Percentiles rank a stretch among this genome's conserved stretches.
Conservation (phyloP, 1,140 invertebrate genomes). For the Hylyphantes graminicola region DNA sequence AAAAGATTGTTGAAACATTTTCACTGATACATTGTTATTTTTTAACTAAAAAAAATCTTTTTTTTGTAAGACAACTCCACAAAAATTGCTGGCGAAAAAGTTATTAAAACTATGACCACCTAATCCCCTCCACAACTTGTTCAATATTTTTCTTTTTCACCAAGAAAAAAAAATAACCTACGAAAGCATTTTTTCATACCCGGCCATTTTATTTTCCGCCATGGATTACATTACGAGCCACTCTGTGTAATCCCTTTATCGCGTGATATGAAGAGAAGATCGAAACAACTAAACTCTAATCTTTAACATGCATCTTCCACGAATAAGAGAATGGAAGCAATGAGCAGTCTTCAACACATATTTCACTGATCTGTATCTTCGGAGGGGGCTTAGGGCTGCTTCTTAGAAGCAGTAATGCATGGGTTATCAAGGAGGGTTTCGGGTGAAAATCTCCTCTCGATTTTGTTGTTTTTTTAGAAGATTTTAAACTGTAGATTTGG, state of each 20-base stretch:
- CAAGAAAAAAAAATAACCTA: background rate
- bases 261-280: slow-evolving; percentile 13
- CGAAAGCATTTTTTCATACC: slow-evolving; percentile 23
- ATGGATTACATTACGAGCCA: slow-evolving; percentile 19
- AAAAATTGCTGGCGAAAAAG: too few relatives aligned
- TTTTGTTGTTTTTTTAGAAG: too few relatives aligned
- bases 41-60: too few relatives aligned
- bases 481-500: too few relatives aligned
- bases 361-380: slow-evolving; percentile 34
- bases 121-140: too few relatives aligned
- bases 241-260: slow-evolving; percentile 34
- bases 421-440: too few relatives aligned
- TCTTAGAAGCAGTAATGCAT: too few relatives aligned
- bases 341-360: slow-evolving; percentile 39
- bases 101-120: too few relatives aligned
- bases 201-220: slow-evolving; percentile 6
- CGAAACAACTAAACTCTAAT: slow-evolving; percentile 29
- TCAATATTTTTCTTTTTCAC: background rate
- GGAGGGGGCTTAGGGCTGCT: background rate
- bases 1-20: too few relatives aligned
- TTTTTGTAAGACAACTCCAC: too few relatives aligned
- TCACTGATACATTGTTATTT: too few relatives aligned
- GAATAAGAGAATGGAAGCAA: slow-evolving; percentile 16
- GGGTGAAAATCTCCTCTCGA: too few relatives aligned
- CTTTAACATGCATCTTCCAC: slow-evolving; percentile 16